Percentiles rank a stretch among this genome's conserved stretches.
These are phyloP conservation scores for Cheirogaleus medius DNA, from an alignment of 2,113 vertebrate species.

Conservation along the genomic window DNA sequence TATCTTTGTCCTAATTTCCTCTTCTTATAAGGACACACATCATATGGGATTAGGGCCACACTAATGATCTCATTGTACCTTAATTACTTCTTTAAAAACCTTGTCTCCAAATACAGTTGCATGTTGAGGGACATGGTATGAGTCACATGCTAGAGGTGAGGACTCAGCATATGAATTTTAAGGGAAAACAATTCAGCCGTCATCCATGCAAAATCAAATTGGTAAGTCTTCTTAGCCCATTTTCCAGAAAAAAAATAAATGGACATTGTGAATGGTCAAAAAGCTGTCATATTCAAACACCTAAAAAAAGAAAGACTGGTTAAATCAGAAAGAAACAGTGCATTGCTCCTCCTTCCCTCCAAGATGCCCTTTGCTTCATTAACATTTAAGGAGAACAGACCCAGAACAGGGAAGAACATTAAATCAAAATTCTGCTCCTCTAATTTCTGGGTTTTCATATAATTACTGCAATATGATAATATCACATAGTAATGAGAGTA, in stretches of 20 bases:
- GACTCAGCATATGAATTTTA: background rate
- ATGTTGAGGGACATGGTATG: background rate
- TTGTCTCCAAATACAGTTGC: background rate
- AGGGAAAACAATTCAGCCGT: background rate
- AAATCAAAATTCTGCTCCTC: background rate
- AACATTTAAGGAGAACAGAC: background rate
- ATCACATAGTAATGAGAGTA: too few relatives aligned
- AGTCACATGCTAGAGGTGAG: background rate
- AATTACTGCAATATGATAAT: background rate
- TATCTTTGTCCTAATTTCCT: background rate
- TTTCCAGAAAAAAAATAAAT: background rate
- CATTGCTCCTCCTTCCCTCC: fast-evolving
- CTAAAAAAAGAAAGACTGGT: background rate
- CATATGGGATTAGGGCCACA: fast-evolving
- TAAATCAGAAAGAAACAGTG: background rate
- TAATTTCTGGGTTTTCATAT: background rate
- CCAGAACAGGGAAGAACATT: background rate
- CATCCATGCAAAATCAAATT: background rate
- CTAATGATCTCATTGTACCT: background rate
- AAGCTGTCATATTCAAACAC: background rate
- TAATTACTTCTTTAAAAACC: background rate
- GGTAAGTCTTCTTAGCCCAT: background rate
- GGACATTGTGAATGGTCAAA: background rate
- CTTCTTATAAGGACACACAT: background rate
- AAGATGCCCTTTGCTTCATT: background rate